These are phyloP conservation scores for Protobothrops mucrosquamatus DNA, from an alignment of 2,113 vertebrate species.

Conservation along the genomic window DNA sequence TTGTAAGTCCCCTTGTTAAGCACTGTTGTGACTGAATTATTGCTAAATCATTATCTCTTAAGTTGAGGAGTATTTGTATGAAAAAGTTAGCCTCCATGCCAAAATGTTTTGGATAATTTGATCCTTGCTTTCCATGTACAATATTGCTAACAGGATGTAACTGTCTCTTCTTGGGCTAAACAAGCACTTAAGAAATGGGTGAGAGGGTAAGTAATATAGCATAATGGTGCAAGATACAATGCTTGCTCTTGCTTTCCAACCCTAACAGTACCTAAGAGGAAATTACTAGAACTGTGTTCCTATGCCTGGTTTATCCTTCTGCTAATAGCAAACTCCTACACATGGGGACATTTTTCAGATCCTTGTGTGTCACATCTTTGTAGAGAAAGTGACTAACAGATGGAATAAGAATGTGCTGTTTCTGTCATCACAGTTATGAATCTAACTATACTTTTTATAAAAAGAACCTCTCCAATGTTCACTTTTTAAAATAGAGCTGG, in stretches of 20 bases:
- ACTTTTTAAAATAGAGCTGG: conserved; percentile 22
- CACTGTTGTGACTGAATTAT: neutral
- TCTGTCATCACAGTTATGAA: conserved; percentile 23
- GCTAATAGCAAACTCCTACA: conserved; percentile 25
- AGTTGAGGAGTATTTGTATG: neutral
- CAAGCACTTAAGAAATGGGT: neutral
- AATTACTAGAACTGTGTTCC: neutral
- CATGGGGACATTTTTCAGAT: conserved; percentile 25
- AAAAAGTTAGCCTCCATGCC: neutral
- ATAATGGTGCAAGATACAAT: neutral
- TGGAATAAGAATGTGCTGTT: conserved; percentile 35
- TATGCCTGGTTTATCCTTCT: neutral
- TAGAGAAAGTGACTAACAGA: conserved; percentile 34
- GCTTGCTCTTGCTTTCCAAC: neutral
- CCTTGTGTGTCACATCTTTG: conserved; percentile 23
- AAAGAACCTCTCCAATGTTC: conserved; percentile 6
- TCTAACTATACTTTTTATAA: conserved; percentile 18
- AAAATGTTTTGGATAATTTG: neutral
- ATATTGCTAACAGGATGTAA: neutral
- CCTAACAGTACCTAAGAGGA: neutral
- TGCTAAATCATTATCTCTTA: neutral
- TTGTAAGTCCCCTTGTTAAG: neutral
- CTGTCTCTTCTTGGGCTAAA: neutral
- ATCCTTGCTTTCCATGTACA: neutral
- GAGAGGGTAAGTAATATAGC: neutral